Conservation (phyloP, 2,113 vertebrate genomes). For the Phalacrocorax aristotelis region DNA sequence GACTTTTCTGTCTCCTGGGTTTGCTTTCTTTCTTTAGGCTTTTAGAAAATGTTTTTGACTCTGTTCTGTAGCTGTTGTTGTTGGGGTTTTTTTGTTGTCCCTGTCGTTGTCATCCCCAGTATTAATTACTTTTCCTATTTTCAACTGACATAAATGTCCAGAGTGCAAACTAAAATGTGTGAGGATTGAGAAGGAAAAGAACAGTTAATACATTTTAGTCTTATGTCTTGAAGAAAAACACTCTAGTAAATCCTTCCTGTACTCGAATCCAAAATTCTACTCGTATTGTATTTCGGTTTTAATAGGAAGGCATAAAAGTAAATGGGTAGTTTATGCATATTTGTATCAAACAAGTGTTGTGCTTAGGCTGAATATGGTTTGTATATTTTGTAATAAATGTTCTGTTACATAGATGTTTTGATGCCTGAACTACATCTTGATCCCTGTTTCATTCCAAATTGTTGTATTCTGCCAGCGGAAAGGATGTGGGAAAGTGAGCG, state of each 20-base stretch:
- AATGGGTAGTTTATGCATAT: background rate
- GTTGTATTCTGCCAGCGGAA: background rate
- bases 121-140: background rate
- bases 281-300: background rate
- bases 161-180: background rate
- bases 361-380: background rate
- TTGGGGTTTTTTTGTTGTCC: background rate
- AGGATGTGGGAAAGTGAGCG: background rate
- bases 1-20: background rate
- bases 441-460: background rate
- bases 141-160: background rate
- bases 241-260: background rate
- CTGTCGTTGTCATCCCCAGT: too few relatives aligned
- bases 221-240: background rate
- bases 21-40: slow-evolving; percentile 18
- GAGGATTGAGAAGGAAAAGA: background rate
- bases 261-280: background rate
- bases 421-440: background rate
- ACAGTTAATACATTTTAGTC: background rate
- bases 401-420: background rate
- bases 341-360: background rate
- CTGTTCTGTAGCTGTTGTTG: background rate
- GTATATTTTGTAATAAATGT: background rate
- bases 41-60: background rate
- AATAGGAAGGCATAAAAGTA: background rate